Conservation (phyloP, 1,140 invertebrate species). For the Lepidurus packardi region DNA sequence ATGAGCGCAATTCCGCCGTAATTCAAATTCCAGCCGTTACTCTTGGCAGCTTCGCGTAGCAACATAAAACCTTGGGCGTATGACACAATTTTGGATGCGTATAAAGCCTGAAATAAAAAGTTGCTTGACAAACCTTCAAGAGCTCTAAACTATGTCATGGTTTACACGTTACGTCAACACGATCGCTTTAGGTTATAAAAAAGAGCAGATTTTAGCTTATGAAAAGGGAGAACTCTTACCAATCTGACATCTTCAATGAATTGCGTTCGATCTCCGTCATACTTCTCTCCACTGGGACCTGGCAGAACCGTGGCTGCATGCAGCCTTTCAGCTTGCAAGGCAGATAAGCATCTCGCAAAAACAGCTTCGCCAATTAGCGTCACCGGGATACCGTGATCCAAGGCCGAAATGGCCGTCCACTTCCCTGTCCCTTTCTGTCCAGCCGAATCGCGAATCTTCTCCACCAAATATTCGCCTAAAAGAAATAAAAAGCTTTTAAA, state of each 20-base stretch:
- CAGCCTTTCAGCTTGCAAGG: conserved; percentile 75
- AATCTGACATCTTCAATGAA: conserved; percentile 70
- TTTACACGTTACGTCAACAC: too few species aligned
- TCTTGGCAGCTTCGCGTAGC: conserved; percentile 83
- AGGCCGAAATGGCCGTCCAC: conserved; percentile 94
- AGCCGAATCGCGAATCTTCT: conserved; percentile 90
- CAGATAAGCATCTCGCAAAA: conserved; percentile 89
- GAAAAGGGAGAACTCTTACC: conserved; percentile 43
- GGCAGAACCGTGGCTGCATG: conserved; percentile 70
- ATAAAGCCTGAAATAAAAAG: conserved; percentile 65
- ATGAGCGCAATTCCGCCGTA: conserved; percentile 97
- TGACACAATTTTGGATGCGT: conserved; percentile 96
- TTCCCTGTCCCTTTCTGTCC: conserved; percentile 99
- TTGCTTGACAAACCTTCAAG: not conserved
- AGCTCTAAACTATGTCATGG: not conserved
- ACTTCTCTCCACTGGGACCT: conserved; percentile 57
- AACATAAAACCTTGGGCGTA: conserved; percentile 99
- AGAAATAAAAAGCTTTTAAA: not conserved
- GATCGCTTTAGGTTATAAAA: not conserved
- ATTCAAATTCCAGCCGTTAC: conserved; percentile 91
- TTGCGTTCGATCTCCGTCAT: conserved; percentile 63
- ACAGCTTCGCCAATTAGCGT: conserved; percentile 98
- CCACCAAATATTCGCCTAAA: conserved; percentile 60
- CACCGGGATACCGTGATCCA: conserved; percentile 95
- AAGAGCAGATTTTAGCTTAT: conserved; percentile 24